These are phyloP conservation scores for Zophobas morio DNA, from an alignment of 1,140 invertebrate species.

Conservation along the genomic window DNA sequence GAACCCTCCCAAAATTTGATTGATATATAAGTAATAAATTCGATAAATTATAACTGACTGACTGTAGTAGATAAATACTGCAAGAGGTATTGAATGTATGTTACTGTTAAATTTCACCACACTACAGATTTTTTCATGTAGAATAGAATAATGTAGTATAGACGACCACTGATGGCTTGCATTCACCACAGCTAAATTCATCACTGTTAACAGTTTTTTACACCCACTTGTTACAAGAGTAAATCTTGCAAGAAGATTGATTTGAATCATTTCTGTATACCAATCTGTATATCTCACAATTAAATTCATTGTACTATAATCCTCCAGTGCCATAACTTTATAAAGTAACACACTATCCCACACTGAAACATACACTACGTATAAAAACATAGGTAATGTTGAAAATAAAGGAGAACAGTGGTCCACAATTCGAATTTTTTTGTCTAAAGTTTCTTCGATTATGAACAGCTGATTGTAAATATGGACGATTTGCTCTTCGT, in stretches of 20 bases:
- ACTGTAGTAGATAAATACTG: neutral
- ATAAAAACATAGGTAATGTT: neutral
- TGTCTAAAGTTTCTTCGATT: neutral
- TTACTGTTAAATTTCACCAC: neutral
- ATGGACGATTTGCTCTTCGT: neutral
- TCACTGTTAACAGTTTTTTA: neutral
- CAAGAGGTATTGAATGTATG: neutral
- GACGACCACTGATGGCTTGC: neutral
- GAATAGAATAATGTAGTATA: neutral
- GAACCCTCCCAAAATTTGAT: neutral
- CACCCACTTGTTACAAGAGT: too few relatives aligned
- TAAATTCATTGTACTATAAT: too few relatives aligned
- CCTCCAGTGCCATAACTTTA: too few relatives aligned
- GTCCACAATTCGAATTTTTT: neutral
- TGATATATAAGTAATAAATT: neutral
- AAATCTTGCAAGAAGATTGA: too few relatives aligned
- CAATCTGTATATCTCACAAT: too few relatives aligned
- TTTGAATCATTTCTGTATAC: too few relatives aligned
- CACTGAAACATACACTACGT: neutral
- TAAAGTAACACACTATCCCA: too few relatives aligned
- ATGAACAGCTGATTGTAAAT: neutral
- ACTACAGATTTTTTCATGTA: neutral
- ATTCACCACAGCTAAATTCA: neutral
- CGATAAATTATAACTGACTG: neutral
- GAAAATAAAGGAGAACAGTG: neutral